Evolutionary conservation across 1,140 invertebrate genomes (phyloP).

Genomic region (Drosophila jambulina): DNA sequence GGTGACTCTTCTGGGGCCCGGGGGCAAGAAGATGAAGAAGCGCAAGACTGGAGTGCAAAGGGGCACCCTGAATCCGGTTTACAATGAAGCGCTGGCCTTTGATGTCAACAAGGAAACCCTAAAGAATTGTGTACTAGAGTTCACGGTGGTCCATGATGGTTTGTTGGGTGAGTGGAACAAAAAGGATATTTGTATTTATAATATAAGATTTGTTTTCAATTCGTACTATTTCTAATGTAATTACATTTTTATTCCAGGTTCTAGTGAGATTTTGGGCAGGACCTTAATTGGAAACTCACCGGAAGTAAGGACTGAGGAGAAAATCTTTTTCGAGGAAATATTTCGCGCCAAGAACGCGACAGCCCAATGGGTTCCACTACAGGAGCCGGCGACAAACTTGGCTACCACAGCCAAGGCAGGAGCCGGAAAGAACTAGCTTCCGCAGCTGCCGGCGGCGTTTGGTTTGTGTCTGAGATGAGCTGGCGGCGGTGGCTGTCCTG

Average conservation of each 20-base stretch:
- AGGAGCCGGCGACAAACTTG: constrained; percentile 69
- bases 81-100: constrained; percentile 95
- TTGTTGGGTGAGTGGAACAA: constrained; percentile 81
- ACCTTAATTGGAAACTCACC: constrained; percentile 85
- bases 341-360: constrained; percentile 87
- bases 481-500: constrained; percentile 17
- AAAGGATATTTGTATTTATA: background rate
- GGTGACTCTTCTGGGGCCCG: constrained; percentile 91
- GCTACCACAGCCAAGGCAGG: constrained; percentile 54
- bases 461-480: constrained; percentile 31
- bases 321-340: constrained; percentile 87
- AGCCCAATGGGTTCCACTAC: constrained; percentile 87
- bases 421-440: constrained; percentile 61
- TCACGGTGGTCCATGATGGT: constrained; percentile 86
- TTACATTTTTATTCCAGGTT: constrained; percentile 54
- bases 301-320: constrained; percentile 85
- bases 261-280: constrained; percentile 86
- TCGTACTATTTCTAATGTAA: background rate
- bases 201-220: background rate
- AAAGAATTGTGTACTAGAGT: constrained; percentile 86
- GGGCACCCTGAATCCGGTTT: constrained; percentile 93
- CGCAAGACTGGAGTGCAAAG: constrained; percentile 95
- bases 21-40: constrained; percentile 92
- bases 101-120: constrained; percentile 89
- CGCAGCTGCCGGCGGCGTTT: constrained; percentile 23